Evolutionary conservation across 1,140 invertebrate species (phyloP), one percentile per base, ranked within the genome.

Genomic region (Aethina tumida): DNA sequence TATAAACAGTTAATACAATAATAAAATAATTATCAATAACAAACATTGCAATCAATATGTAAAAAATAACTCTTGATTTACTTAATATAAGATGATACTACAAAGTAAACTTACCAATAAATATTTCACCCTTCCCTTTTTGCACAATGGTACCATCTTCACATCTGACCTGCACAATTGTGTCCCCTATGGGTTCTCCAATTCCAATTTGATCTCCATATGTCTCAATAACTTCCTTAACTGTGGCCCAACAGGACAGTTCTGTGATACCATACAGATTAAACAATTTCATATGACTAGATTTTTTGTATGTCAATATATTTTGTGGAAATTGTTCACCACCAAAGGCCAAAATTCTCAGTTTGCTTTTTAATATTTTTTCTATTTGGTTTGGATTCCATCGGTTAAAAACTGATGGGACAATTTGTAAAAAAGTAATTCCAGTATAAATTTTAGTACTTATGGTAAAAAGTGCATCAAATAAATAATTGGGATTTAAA

Each of bases 241-340:
- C 66, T 49, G 75, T 76, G 2, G 84, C 77, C 86, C 85, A 90
- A 58, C 82, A 85, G 4, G 84, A 88, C 30, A 89, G 69, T 65
- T 90, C 85, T 20, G 84, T 87, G 12, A 85, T 76, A 34, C 86
- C 85, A 71, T 89, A 90, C 32, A 87, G 59, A 60, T 82, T 86
- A 59, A 71, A 84, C 34, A 88, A 62, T 54, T 53, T 65, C 14
- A 55, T 26, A 28, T 40, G 14, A 17, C 34, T 16, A 5, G 26
- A 18, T 34, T 40, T 44, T 18, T 31, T 4, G 31, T 19, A 41
- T 5, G 22, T 10, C 10, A 53, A 25, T n/a, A 53, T 34, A 25
- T 41, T 28, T 37, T 63, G 63, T 38, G 68, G 68, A 42, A 78
- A 68, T 16, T 62, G 62, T 64, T 79, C 78, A 26, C 77, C 77